A percentile compares a stretch with the other conserved stretches of the same genome.
These are phyloP conservation scores for Enteromius unitaeniatus DNA, from an alignment of 2,797 vertebrate genomes.

Conservation along the genomic window DNA sequence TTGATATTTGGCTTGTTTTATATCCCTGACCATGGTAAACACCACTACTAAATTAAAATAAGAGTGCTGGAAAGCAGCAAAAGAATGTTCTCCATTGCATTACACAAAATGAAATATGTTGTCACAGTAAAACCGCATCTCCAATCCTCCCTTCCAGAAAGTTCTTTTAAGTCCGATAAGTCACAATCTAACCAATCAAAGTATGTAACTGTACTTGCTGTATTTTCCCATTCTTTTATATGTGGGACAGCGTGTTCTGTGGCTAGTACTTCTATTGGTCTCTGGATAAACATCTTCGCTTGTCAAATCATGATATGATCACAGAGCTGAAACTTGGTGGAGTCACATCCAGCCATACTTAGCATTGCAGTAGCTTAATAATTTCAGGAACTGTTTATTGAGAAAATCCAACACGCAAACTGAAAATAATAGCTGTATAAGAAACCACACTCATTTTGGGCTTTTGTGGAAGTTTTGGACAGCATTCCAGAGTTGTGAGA, in stretches of 20 bases:
- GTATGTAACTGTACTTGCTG: neutral
- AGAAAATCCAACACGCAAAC: conserved; percentile 5
- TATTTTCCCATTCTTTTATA: neutral
- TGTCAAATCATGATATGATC: conserved; percentile 2
- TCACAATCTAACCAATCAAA: conserved; percentile 8
- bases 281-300: conserved; percentile 1
- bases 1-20: neutral
- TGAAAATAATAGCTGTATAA: conserved; percentile 41
- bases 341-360: neutral
- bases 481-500: conserved; percentile 61
- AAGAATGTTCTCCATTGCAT: conserved; percentile 1
- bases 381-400: conserved; percentile 19
- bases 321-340: conserved; percentile 5
- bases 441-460: conserved; percentile 36
- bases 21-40: neutral
- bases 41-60: neutral
- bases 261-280: conserved; percentile 3
- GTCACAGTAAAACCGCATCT: neutral
- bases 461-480: conserved; percentile 53
- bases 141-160: neutral
- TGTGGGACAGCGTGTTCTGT: neutral
- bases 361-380: conserved; percentile 9
- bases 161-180: neutral
- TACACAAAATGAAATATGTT: neutral
- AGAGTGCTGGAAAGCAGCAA: neutral